These are phyloP conservation scores for Biston stratarius DNA, from an alignment of 2,888 invertebrate species.

Conservation along the genomic window DNA sequence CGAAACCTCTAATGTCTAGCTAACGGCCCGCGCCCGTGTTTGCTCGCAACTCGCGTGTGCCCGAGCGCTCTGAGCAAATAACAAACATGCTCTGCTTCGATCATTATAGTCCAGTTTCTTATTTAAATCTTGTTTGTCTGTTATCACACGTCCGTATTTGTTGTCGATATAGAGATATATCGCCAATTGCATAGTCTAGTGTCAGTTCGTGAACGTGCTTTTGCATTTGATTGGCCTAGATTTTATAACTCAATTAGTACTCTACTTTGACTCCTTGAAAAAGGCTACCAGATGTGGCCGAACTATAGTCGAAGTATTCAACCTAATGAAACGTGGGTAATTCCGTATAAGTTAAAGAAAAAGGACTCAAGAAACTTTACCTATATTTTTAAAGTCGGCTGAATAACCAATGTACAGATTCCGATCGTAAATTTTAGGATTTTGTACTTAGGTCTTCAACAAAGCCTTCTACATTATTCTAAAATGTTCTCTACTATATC, in stretches of 20 bases:
- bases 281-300: too few species aligned
- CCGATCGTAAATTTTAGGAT: too few species aligned
- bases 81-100: slow-evolving; percentile 41
- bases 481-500: not conserved
- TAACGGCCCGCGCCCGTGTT: slow-evolving; percentile 69
- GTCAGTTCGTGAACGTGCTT: slow-evolving; percentile 5
- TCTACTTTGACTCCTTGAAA: too few species aligned
- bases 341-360: too few species aligned
- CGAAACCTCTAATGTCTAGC: slow-evolving; percentile 28
- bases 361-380: too few species aligned
- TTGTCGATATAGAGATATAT: slow-evolving; percentile 16
- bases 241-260: not conserved
- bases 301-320: too few species aligned
- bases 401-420: too few species aligned
- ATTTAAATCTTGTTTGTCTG: slow-evolving; percentile 46
- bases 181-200: slow-evolving; percentile 13
- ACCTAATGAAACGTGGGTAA: too few species aligned
- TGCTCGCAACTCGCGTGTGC: slow-evolving; percentile 62
- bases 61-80: slow-evolving; percentile 36
- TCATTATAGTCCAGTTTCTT: slow-evolving; percentile 55
- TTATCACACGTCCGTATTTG: slow-evolving; percentile 31
- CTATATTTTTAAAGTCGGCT: too few species aligned
- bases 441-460: not conserved
- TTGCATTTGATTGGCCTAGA: slow-evolving; percentile 24
- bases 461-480: not conserved